A percentile compares a stretch with the other conserved stretches of the same genome.
These are phyloP conservation scores for Paramormyrops kingsleyae DNA, from an alignment of 2,113 vertebrate genomes.

Conservation along the genomic window DNA sequence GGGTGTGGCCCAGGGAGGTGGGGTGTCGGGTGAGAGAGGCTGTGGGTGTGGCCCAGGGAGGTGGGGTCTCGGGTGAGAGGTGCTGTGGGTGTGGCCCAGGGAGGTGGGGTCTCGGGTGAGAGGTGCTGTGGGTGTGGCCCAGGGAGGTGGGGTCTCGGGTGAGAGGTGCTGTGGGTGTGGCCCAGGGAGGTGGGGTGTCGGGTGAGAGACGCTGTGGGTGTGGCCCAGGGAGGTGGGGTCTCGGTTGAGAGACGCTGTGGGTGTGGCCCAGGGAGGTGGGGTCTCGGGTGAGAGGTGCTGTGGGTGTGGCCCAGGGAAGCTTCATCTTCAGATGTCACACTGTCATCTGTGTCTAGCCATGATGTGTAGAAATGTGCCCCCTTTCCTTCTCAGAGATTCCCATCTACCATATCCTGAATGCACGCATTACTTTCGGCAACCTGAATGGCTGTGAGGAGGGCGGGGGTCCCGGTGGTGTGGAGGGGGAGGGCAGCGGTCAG, in stretches of 20 bases:
- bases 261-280: not conserved
- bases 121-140: not conserved
- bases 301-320: not conserved
- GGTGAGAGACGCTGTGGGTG: not conserved
- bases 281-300: not conserved
- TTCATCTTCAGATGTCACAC: not conserved
- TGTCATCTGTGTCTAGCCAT: not conserved
- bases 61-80: too few species aligned
- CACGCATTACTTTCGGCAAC: slow-evolving; percentile 95
- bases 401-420: slow-evolving; percentile 93
- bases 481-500: slow-evolving; percentile 63
- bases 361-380: not conserved
- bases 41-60: not conserved
- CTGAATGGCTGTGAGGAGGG: slow-evolving; percentile 90
- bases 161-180: too few species aligned
- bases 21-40: not conserved
- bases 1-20: not conserved
- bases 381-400: slow-evolving; percentile 76
- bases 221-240: not conserved
- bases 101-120: not conserved
- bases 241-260: not conserved
- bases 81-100: not conserved
- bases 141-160: too few species aligned
- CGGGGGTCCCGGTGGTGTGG: slow-evolving; percentile 38
- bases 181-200: too few species aligned